Conservation (phyloP, 2,888 invertebrate genomes). For the Perizoma flavofasciatum region DNA sequence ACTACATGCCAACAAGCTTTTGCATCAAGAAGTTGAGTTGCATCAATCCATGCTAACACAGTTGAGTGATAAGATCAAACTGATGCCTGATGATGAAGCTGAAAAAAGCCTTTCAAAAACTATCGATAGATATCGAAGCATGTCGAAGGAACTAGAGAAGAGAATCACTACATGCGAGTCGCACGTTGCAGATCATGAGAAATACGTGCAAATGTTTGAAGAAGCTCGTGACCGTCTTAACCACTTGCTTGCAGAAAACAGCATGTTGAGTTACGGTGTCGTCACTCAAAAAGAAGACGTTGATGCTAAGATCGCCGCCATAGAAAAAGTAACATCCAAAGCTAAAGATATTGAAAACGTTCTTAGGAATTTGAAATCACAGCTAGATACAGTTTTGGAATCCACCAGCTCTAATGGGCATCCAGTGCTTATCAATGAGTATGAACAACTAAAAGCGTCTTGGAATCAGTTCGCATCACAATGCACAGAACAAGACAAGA, state of each 20-base stretch:
- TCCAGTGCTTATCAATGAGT: conserved; percentile 87
- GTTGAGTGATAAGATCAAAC: conserved; percentile 91
- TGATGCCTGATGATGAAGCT: conserved; percentile 91
- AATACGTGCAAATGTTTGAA: conserved; percentile 91
- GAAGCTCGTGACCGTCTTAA: conserved; percentile 93
- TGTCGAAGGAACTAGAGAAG: conserved; percentile 87
- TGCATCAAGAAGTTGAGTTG: conserved; percentile 93
- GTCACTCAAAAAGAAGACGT: conserved; percentile 91
- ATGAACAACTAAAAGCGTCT: conserved; percentile 88
- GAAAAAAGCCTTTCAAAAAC: conserved; percentile 89
- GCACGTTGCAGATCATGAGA: conserved; percentile 91
- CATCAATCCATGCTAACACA: conserved; percentile 94
- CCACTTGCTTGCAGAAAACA: conserved; percentile 90
- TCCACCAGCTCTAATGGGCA: conserved; percentile 92
- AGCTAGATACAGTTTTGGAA: conserved; percentile 88
- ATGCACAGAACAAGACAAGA: conserved; percentile 88
- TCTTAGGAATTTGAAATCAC: conserved; percentile 87
- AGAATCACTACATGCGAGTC: conserved; percentile 87
- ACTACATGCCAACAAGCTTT: conserved; percentile 90
- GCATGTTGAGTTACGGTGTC: conserved; percentile 90
- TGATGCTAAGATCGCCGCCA: conserved; percentile 88
- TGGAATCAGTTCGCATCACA: conserved; percentile 90
- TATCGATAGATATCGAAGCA: conserved; percentile 87
- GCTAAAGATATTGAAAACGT: conserved; percentile 89
- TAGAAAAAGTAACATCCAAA: conserved; percentile 90